Conservation (phyloP, 2,797 vertebrate species). For the Enteromius radiatus region DNA sequence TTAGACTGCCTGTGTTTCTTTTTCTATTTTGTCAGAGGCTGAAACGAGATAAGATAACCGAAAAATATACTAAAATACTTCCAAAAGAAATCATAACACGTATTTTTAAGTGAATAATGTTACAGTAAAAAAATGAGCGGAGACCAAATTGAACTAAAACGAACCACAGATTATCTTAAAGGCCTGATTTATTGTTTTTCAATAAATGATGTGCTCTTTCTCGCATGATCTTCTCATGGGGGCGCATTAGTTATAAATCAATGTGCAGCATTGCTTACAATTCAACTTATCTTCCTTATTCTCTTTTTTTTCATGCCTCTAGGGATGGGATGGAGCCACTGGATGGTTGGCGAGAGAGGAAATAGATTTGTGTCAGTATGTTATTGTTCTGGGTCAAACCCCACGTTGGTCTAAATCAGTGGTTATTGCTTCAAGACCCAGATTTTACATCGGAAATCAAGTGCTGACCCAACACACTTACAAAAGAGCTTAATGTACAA, state of each 20-base stretch:
- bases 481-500: neutral
- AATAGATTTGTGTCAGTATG: constrained; percentile 38
- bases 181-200: constrained; percentile 30
- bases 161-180: constrained; percentile 3
- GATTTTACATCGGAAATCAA: constrained; percentile 3
- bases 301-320: constrained; percentile 18
- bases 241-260: constrained; percentile 26
- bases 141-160: constrained; percentile 1
- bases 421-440: constrained; percentile 33
- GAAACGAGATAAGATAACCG: constrained; percentile 2
- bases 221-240: neutral
- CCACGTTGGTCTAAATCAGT: constrained; percentile 21
- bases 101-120: neutral
- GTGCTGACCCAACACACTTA: neutral
- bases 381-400: constrained; percentile 51
- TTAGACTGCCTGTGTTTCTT: constrained; percentile 60
- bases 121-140: constrained; percentile 3
- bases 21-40: constrained; percentile 29
- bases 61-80: neutral
- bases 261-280: constrained; percentile 14
- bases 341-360: neutral
- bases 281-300: constrained; percentile 18
- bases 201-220: neutral
- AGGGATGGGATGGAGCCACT: neutral
- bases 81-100: neutral